phyloP scores from a whole-genome alignment of 2,797 vertebrate genomes.

The Semotilus atromaculatus region DNA sequence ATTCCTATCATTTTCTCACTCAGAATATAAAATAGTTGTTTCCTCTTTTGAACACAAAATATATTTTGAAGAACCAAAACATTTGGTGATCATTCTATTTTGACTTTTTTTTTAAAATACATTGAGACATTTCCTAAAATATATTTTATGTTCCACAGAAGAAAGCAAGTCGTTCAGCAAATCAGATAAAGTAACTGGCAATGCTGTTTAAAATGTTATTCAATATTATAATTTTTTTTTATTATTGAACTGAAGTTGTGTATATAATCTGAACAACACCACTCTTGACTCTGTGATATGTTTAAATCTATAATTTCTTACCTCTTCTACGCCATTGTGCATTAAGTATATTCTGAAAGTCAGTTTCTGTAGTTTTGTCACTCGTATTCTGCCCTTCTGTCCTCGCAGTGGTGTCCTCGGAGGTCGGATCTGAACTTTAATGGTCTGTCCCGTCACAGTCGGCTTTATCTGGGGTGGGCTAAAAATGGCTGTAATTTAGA shows the following conservation, averaged over 20 bases:
- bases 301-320: conserved; percentile 49
- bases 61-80: neutral
- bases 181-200: neutral
- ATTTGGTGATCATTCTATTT: too few species aligned
- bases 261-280: neutral
- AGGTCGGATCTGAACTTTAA: conserved; percentile 70
- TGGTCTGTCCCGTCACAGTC: conserved; percentile 60
- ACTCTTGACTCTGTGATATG: neutral
- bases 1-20: neutral
- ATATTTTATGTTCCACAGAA: neutral
- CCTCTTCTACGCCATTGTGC: conserved; percentile 68
- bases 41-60: too few species aligned
- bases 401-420: conserved; percentile 57
- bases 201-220: neutral
- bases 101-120: neutral
- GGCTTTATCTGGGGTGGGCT: conserved; percentile 73
- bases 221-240: neutral
- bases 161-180: too few species aligned
- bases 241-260: neutral
- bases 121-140: neutral
- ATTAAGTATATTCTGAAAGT: conserved; percentile 71
- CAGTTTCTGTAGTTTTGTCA: conserved; percentile 70
- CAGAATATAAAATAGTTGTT: too few species aligned
- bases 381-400: conserved; percentile 47
- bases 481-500: conserved; percentile 68